Percentiles rank a stretch among this genome's conserved stretches.
These are phyloP conservation scores for Caranx ignobilis DNA, from an alignment of 2,113 vertebrate species.

Conservation along the genomic window DNA sequence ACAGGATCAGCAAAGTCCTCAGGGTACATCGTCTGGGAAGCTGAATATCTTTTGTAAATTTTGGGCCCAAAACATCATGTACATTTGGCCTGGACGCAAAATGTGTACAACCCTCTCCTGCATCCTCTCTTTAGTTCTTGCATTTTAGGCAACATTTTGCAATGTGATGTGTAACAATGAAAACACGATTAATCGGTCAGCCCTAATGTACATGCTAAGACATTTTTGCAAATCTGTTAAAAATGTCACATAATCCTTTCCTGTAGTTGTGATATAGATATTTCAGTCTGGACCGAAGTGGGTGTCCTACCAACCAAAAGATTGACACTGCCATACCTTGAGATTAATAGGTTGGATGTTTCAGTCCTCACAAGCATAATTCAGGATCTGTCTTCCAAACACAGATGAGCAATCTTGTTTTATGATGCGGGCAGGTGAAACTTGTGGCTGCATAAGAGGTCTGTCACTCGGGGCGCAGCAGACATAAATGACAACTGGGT, in stretches of 20 bases:
- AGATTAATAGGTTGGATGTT: neutral
- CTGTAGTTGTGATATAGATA: neutral
- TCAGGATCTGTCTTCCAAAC: neutral
- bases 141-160: too few relatives aligned
- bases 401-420: neutral
- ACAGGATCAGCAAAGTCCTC: neutral
- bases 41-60: neutral
- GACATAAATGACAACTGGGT: constrained; percentile 44
- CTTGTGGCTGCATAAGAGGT: constrained; percentile 36
- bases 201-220: too few relatives aligned
- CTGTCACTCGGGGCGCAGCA: constrained; percentile 24
- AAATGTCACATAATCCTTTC: too few relatives aligned
- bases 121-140: too few relatives aligned
- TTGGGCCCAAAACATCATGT: neutral
- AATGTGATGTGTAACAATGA: too few relatives aligned
- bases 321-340: neutral
- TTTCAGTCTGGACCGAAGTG: neutral
- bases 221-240: neutral
- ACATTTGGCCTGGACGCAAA: neutral
- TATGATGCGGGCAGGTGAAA: neutral
- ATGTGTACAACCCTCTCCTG: too few relatives aligned
- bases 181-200: too few relatives aligned
- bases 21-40: neutral
- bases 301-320: neutral
- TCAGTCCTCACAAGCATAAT: neutral